phyloP scores from a whole-genome alignment of 2,888 invertebrate species.

The Sesia bembeciformis region DNA sequence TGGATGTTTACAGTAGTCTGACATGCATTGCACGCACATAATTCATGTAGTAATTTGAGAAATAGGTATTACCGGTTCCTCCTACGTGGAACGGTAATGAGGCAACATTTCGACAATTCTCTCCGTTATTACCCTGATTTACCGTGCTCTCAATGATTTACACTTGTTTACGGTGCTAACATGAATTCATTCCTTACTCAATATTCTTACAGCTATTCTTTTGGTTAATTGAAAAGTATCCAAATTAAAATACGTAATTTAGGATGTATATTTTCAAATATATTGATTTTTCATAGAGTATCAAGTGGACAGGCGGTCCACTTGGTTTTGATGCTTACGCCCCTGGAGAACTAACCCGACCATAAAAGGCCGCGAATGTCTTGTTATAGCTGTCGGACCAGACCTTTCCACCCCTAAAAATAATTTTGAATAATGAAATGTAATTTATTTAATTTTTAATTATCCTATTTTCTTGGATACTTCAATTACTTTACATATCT shows the following conservation, averaged over 20 bases:
- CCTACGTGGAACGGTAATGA: constrained; percentile 27
- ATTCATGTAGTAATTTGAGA: constrained; percentile 38
- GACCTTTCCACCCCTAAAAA: no score
- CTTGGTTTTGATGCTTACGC: no score
- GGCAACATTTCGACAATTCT: constrained; percentile 26
- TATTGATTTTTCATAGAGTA: no score
- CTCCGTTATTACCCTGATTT: constrained; percentile 9
- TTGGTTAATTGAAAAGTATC: no score
- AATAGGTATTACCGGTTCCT: constrained; percentile 31
- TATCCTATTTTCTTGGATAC: constrained; percentile 1
- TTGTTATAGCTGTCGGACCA: no score
- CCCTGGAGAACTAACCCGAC: no score
- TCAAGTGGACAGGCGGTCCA: no score
- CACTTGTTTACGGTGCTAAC: constrained; percentile 29
- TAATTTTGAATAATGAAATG: no score
- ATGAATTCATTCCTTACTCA: constrained; percentile 20
- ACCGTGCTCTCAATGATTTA: constrained; percentile 34
- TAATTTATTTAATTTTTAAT: neutral
- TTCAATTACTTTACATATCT: neutral
- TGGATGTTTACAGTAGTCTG: constrained; percentile 21
- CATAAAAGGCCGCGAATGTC: no score
- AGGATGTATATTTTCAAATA: no score
- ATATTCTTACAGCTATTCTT: constrained; percentile 8
- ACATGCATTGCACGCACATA: constrained; percentile 28
- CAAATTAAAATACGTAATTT: no score